Conservation (phyloP, 2,888 invertebrate genomes). For the Pseudococcus longispinus region DNA sequence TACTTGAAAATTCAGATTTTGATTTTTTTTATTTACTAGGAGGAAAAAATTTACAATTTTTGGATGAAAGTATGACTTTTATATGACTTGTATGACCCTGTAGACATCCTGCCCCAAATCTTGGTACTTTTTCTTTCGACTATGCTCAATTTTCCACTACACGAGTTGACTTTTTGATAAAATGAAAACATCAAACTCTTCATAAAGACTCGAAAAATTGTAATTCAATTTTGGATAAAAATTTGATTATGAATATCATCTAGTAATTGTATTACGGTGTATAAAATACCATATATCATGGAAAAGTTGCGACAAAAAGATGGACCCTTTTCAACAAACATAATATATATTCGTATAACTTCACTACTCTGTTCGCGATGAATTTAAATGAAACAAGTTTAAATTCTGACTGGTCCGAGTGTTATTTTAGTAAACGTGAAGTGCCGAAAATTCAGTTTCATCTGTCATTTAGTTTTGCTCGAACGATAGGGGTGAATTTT, state of each 20-base stretch:
- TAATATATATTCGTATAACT: not conserved
- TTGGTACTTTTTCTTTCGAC: not conserved
- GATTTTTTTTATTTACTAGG: no score
- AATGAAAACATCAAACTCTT: not conserved
- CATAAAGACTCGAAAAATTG: not conserved
- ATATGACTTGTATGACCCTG: no score
- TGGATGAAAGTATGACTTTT: no score
- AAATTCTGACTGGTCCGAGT: not conserved
- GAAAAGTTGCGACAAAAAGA: not conserved
- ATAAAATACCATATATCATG: not conserved
- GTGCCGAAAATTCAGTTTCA: constrained; percentile 28
- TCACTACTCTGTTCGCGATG: not conserved
- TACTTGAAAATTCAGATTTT: not conserved
- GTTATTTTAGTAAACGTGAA: constrained; percentile 18
- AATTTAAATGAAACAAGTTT: not conserved
- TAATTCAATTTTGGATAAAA: not conserved
- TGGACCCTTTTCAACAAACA: not conserved
- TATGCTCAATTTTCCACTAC: not conserved
- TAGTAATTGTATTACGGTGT: not conserved
- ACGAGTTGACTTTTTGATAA: not conserved
- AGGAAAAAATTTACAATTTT: no score
- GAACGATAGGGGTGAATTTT: constrained; percentile 24
- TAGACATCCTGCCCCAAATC: no score
- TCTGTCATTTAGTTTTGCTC: constrained; percentile 34
- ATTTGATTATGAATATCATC: not conserved